Percentiles rank a stretch among this genome's conserved stretches.
Evolutionary conservation across 23 tunicate genomes (phyloP).

Genomic region (Halocynthia aurantium): DNA sequence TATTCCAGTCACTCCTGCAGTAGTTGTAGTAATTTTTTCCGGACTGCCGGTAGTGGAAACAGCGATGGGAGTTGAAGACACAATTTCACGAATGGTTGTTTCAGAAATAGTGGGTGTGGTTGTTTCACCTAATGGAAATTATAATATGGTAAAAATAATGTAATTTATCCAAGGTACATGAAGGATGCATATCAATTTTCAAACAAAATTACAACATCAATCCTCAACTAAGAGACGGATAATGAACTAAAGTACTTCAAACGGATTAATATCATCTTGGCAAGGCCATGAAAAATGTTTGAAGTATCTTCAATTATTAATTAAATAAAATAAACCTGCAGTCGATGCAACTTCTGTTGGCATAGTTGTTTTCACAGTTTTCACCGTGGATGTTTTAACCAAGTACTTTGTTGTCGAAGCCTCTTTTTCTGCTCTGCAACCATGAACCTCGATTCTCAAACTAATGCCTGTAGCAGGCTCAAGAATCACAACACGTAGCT

Average conservation of each 20-base stretch:
- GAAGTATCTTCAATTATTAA: background rate
- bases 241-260: too few relatives aligned
- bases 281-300: background rate
- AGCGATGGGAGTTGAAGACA: too few relatives aligned
- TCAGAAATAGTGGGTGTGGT: too few relatives aligned
- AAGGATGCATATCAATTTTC: too few relatives aligned
- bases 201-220: too few relatives aligned
- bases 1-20: constrained; percentile 32
- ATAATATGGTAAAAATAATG: too few relatives aligned
- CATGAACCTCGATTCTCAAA: constrained; percentile 57
- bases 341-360: constrained; percentile 10
- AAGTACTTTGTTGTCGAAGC: constrained; percentile 16
- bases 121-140: too few relatives aligned
- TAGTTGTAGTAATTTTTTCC: constrained; percentile 25
- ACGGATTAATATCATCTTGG: background rate
- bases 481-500: constrained; percentile 35
- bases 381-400: constrained; percentile 23
- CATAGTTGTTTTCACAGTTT: constrained; percentile 20
- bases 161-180: too few relatives aligned
- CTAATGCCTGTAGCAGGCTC: constrained; percentile 20
- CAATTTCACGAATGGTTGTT: too few relatives aligned
- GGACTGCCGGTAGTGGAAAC: constrained; percentile 7
- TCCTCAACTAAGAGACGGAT: too few relatives aligned
- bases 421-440: constrained; percentile 38
- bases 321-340: background rate